Conservation (phyloP, 2,797 vertebrate species). For the Cichlasoma orientale region DNA sequence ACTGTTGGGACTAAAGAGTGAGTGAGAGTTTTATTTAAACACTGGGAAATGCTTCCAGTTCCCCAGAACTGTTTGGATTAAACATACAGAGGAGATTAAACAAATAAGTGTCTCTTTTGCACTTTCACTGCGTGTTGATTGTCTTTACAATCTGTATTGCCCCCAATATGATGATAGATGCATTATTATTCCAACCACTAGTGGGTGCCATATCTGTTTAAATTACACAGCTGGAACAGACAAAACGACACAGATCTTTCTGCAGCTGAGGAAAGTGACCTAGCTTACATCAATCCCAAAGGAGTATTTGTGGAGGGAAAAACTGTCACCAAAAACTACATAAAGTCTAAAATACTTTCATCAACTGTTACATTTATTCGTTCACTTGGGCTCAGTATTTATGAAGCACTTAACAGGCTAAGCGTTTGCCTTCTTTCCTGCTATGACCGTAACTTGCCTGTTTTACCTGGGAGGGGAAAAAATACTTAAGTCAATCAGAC, state of each 20-base stretch:
- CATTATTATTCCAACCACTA: constrained; percentile 42
- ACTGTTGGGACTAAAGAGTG: neutral
- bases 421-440: neutral
- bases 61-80: neutral
- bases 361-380: neutral
- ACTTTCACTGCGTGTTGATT: neutral
- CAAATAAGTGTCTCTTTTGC: neutral
- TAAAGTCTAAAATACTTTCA: neutral
- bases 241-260: neutral
- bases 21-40: neutral
- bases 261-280: neutral
- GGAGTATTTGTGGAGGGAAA: neutral
- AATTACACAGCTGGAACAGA: neutral
- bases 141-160: neutral
- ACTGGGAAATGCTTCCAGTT: neutral
- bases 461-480: neutral
- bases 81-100: neutral
- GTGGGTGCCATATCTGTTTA: constrained; percentile 37
- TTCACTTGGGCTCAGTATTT: neutral
- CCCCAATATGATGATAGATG: neutral
- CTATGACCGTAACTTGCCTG: neutral
- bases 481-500: constrained; percentile 27
- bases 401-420: neutral
- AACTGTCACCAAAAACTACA: neutral
- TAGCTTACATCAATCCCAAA: neutral